Evolutionary conservation across 2,797 vertebrate species (phyloP).

Genomic region (Chromis chromis): DNA sequence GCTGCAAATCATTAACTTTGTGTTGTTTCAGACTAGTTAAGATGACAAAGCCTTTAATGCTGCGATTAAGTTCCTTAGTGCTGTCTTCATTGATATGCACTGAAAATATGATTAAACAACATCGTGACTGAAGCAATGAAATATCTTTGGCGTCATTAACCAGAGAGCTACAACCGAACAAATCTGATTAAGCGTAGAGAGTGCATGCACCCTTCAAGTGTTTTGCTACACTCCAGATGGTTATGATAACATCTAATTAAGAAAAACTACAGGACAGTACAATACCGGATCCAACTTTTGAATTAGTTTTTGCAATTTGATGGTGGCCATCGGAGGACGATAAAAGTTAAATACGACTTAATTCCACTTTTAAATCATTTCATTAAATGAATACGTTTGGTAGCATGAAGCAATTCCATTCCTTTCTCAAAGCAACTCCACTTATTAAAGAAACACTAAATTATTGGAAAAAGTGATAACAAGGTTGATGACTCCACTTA

Average conservation of each 20-base stretch:
- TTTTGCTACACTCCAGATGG: slow-evolving; percentile 10
- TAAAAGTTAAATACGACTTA: slow-evolving; percentile 35
- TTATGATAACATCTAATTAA: slow-evolving; percentile 22
- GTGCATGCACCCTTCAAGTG: not conserved
- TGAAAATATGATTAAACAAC: too few relatives aligned
- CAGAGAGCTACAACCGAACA: too few relatives aligned
- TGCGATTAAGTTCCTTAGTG: not conserved
- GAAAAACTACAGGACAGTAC: slow-evolving; percentile 4
- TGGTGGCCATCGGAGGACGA: not conserved
- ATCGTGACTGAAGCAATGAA: too few relatives aligned
- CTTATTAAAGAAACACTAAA: slow-evolving; percentile 40
- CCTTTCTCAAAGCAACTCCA: slow-evolving; percentile 18
- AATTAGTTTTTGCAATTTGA: slow-evolving; percentile 19
- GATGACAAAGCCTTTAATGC: too few relatives aligned
- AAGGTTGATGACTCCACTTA: slow-evolving; percentile 23
- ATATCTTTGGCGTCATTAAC: too few relatives aligned
- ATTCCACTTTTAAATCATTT: slow-evolving; percentile 13
- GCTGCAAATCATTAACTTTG: not conserved
- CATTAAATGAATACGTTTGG: slow-evolving; percentile 24
- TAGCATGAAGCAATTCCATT: slow-evolving; percentile 9
- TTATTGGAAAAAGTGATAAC: slow-evolving; percentile 49
- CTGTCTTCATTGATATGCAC: not conserved
- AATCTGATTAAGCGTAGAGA: too few relatives aligned
- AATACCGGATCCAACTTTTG: slow-evolving; percentile 25
- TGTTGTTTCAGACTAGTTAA: too few relatives aligned